Base-by-base conservation (phyloP, 2,888 invertebrate genomes). In the Calameuta idolon region DNA sequence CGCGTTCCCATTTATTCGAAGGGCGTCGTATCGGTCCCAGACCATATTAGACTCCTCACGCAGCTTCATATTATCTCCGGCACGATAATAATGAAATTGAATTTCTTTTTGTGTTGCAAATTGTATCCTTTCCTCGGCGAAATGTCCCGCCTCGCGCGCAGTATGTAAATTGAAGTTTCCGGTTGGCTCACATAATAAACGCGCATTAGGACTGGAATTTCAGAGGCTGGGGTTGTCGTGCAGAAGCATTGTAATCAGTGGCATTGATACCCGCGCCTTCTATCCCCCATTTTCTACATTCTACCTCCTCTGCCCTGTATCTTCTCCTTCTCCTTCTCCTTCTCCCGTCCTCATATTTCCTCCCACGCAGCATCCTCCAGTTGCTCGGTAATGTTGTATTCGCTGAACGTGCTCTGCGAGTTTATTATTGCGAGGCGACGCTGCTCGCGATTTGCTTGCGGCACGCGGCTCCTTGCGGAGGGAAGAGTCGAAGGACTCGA, bases 101-200 rank as follows among this genome's bases (percentile, higher is more conserved):
- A 40, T 34, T 69, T 75, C 40, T 68, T 68, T 55, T 69, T 80
- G 77, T 77, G 79, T 83, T 80, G 80, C 79, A 81, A 84, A 82
- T 84, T 81, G 79, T 79, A 79, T 80, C 78, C 75, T 76, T 77
- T 71, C 75, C 77, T 15, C 23, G 30, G 37, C 33, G 40, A 40
- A 40, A 40, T 40, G 40, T 40, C 75, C 75, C 76, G 33, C 73
- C 30, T 69, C 77, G 79, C 75, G 78, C 75, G 78, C 76, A 78
- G 77, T 79, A 77, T 82, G 81, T 80, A 83, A 85, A 85, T 80
- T 85, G 78, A 78, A 82, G 78, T 82, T 82, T 82, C 80, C 79
- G 80, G 81, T 83, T 82, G 83, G 81, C 80, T 78, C 81, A 77
- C 79, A 77, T 81, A 83, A 83, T 82, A 83, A 83, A 81, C 81